Evolutionary conservation across 2,113 vertebrate species (phyloP), one percentile per base, ranked within the genome.

Genomic region (Cricetomys ansorgei): DNA sequence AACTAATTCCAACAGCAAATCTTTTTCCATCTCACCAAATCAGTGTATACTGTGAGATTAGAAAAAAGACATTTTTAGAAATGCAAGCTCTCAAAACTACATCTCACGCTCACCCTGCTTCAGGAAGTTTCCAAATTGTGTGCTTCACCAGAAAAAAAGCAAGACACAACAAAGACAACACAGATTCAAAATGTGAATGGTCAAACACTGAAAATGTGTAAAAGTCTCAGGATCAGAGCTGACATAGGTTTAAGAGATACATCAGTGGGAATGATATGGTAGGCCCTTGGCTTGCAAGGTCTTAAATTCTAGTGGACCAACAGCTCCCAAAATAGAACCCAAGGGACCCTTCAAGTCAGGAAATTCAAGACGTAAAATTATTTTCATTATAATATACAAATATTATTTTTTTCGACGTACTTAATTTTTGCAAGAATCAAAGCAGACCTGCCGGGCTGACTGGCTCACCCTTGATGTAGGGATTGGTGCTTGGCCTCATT

Each of bases 1-100:
- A 95, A 93, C 88, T 13, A 67, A 64, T 89, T 95, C 90, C 89
- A 92, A 91, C 34, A 75, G 84, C 95, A 21, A 96, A 55, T 67
- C 72, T 81, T 85, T n/a, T 62, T 62, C 27, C n/a, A 96, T 73
- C 27, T 53, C 94, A 31, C 29, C n/a, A 85, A 88, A 91, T 91
- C n/a, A 75, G 0, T 76, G 70, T 75, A 76, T 53, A 57, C 21
- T 50, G 76, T 5, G 12, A 95, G 45, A 92, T 59, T 64, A 94
- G 40, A 96, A 93, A 53, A 94, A 86, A 92, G 55, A 73, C 17
- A 89, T 64, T 91, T 94, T 89, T 70, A 89, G 25, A 94, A 64
- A 94, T 25, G 11, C 34, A 92, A 91, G 48, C 12, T 57, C 72
- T 92, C 50, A 40, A 95, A 92, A 96, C 69, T 57, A 75, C 4